These are phyloP conservation scores for Acleris cristana DNA, from an alignment of 2,888 invertebrate genomes.

Conservation along the genomic window DNA sequence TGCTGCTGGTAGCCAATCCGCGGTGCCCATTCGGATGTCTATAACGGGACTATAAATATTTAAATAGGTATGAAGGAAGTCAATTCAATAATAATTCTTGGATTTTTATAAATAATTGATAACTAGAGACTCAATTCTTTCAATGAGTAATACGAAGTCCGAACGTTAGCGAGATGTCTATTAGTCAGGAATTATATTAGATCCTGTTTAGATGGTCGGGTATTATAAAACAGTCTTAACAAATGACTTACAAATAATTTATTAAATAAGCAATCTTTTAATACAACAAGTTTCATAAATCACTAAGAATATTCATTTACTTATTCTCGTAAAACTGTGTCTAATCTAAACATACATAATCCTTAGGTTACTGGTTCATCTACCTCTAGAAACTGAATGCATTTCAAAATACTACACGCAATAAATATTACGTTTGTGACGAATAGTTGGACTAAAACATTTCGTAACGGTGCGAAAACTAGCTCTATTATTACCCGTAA, in stretches of 20 bases:
- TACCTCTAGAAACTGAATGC: constrained; percentile 5
- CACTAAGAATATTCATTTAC: constrained; percentile 14
- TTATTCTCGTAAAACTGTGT: constrained; percentile 16
- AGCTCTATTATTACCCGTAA: constrained; percentile 28
- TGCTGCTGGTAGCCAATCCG: constrained; percentile 29
- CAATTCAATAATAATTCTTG: neutral
- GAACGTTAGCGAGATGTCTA: too few relatives aligned
- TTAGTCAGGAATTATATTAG: too few relatives aligned
- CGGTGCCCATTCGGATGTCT: neutral
- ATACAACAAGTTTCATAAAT: constrained; percentile 8
- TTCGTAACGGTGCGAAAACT: constrained; percentile 24
- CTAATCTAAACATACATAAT: constrained; percentile 11
- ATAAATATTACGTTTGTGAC: constrained; percentile 26
- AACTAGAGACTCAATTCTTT: too few relatives aligned
- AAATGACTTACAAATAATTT: too few relatives aligned
- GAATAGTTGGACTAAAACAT: constrained; percentile 27
- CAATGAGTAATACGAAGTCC: too few relatives aligned
- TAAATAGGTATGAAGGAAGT: neutral
- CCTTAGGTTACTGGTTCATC: constrained; percentile 29
- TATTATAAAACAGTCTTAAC: too few relatives aligned
- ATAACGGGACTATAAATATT: neutral
- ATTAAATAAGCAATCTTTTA: constrained; percentile 2
- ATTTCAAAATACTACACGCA: constrained; percentile 28
- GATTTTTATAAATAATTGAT: neutral
- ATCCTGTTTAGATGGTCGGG: too few relatives aligned